A percentile compares a stretch with the other conserved stretches of the same genome.
Conservation (phyloP, 2,888 invertebrate genomes). For the Lissonota sp. region DNA sequence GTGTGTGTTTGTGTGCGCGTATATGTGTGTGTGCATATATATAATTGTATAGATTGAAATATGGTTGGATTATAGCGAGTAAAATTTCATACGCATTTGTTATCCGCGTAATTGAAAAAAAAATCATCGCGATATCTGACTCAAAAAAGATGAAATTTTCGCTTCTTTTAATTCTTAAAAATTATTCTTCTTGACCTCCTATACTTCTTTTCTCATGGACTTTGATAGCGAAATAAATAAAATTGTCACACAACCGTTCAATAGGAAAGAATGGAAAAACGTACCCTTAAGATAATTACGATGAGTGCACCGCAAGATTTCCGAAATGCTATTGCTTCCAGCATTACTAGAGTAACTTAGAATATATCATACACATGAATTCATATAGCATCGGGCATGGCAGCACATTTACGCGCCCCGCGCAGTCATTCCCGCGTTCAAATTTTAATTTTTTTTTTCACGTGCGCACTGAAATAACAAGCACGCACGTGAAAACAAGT, state of each 20-base stretch:
- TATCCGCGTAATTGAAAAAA: conserved; percentile 36
- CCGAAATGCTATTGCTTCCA: conserved; percentile 56
- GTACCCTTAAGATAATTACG: conserved; percentile 8
- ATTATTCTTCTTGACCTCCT: conserved; percentile 40
- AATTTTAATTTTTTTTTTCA: too few relatives aligned
- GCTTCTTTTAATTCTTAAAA: conserved; percentile 55
- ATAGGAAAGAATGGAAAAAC: conserved; percentile 10
- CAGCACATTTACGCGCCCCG: too few relatives aligned
- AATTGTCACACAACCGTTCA: conserved; percentile 10
- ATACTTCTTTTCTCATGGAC: conserved; percentile 31
- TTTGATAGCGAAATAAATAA: conserved; percentile 11
- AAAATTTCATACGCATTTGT: conserved; percentile 59
- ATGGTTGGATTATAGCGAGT: conserved; percentile 52
- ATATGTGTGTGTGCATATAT: conserved; percentile 47
- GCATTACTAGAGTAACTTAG: conserved; percentile 58
- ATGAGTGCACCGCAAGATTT: conserved; percentile 54
- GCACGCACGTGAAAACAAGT: too few relatives aligned
- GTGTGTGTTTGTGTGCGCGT: conserved; percentile 4
- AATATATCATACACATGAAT: conserved; percentile 50
- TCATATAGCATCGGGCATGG: too few relatives aligned
- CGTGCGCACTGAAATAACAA: too few relatives aligned
- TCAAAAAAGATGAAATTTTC: conserved; percentile 20
- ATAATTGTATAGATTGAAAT: conserved; percentile 57
- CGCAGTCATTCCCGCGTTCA: too few relatives aligned
- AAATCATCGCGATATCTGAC: conserved; percentile 7